phyloP scores from a whole-genome alignment of 2,113 vertebrate genomes.

The Macaca mulatta region DNA sequence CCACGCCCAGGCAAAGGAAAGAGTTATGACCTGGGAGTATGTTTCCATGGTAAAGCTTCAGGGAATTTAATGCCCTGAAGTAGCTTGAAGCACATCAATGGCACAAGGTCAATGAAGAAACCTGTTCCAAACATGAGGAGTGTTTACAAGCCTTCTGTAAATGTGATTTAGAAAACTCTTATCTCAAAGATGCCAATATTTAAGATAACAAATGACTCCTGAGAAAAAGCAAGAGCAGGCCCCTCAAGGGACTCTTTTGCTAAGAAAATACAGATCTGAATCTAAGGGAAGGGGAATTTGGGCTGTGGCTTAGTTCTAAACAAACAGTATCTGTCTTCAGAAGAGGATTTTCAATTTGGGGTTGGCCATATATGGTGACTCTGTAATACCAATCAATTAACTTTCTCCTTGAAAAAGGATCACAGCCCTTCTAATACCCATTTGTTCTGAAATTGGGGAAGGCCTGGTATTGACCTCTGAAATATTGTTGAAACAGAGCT shows the following conservation, averaged over 20 bases:
- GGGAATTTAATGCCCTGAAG: constrained; percentile 62
- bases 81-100: constrained; percentile 60
- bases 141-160: constrained; percentile 76
- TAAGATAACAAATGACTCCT: constrained; percentile 73
- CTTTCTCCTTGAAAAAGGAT: constrained; percentile 68
- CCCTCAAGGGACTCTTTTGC: constrained; percentile 53
- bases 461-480: constrained; percentile 55
- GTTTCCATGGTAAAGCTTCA: constrained; percentile 67
- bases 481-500: constrained; percentile 44
- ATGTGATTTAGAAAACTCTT: constrained; percentile 77
- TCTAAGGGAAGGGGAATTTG: constrained; percentile 33
- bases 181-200: constrained; percentile 77
- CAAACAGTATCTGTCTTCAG: constrained; percentile 55
- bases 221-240: constrained; percentile 62
- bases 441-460: constrained; percentile 45
- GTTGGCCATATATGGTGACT: constrained; percentile 38
- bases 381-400: constrained; percentile 59
- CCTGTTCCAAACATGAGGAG: constrained; percentile 67
- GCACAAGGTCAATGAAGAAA: constrained; percentile 73
- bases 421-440: constrained; percentile 32
- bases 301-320: constrained; percentile 35
- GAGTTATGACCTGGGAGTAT: constrained; percentile 45
- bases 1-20: constrained; percentile 30
- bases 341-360: constrained; percentile 66
- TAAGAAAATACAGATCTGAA: constrained; percentile 67